phyloP scores from a whole-genome alignment of 2,797 vertebrate species.

The Bothrops alternatus region DNA sequence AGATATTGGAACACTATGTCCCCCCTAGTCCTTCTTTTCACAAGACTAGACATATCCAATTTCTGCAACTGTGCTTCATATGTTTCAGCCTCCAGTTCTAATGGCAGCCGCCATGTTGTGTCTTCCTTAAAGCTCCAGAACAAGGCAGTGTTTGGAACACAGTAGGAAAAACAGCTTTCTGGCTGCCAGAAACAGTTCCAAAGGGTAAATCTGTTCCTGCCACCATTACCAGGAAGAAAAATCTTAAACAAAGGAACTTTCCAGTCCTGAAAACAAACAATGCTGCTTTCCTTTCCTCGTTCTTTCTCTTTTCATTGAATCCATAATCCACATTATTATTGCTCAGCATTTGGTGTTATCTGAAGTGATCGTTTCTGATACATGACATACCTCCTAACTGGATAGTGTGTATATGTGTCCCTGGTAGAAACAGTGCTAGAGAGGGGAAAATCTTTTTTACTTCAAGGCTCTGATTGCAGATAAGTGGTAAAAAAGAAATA shows the following conservation, averaged over 20 bases:
- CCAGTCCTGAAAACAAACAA: not conserved
- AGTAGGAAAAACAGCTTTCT: not conserved
- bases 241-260: not conserved
- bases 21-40: too few species aligned
- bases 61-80: too few species aligned
- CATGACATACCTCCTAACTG: not conserved
- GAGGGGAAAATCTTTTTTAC: constrained; percentile 42
- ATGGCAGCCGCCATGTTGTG: not conserved
- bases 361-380: not conserved
- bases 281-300: not conserved
- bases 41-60: too few species aligned
- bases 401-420: constrained; percentile 45
- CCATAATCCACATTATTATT: not conserved
- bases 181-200: too few species aligned
- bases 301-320: too few species aligned
- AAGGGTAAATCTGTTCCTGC: not conserved
- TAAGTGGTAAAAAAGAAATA: constrained; percentile 68
- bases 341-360: not conserved
- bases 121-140: not conserved
- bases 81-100: too few species aligned
- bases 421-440: not conserved
- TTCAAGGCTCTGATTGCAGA: constrained; percentile 77
- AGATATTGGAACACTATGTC: too few species aligned
- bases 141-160: too few species aligned
- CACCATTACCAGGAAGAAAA: not conserved